Base-by-base conservation (phyloP, 2,888 invertebrate genomes). In the Phyllotreta striolata region DNA sequence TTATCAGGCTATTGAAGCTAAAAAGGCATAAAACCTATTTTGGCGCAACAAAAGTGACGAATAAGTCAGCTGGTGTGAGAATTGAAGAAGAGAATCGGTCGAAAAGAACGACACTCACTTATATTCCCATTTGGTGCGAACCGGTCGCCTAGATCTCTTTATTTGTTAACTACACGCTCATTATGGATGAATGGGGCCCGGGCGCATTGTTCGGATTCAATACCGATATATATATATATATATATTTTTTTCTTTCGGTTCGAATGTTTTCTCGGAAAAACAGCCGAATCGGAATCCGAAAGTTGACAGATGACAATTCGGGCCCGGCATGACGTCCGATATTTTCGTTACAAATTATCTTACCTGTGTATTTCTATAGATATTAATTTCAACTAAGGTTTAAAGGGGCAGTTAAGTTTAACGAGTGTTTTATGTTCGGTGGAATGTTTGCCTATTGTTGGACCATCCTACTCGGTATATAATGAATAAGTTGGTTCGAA, bases 341-440 rank as follows among this genome's bases (percentile, higher is more conserved):
- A 70, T 73, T 74, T 60, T 74, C 24, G 74, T 77, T 74, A 77
- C 78, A 78, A 79, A 78, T 79, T 78, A 78, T 78, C 76, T 72
- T 79, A 79, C 79, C 79, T 79, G 79, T 66, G 66, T 67, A 56
- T 68, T 71, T 63, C 67, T 65, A 62, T 66, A 44, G 66, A 63
- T 63, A 66, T 68, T 68, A 68, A 68, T 68, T 68, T 66, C 64
- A 59, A 47, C 46, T 68, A 62, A 65, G 64, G 66, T 56, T 61
- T 65, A 60, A 56, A 60, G 43, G 47, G 66, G 55, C 59, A 62
- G 62, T 62, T 62, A 67, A 57, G 47, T 67, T 62, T 64, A 59
- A 64, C 63, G 64, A 67, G 64, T 64, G 61, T 65, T 65, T 65
- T 67, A 61, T 63, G 63, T 63, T 63, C 63, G 58, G 60, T 37